Evolutionary conservation across 2,113 vertebrate species (phyloP).

Genomic region (Psittacara wagleri): DNA sequence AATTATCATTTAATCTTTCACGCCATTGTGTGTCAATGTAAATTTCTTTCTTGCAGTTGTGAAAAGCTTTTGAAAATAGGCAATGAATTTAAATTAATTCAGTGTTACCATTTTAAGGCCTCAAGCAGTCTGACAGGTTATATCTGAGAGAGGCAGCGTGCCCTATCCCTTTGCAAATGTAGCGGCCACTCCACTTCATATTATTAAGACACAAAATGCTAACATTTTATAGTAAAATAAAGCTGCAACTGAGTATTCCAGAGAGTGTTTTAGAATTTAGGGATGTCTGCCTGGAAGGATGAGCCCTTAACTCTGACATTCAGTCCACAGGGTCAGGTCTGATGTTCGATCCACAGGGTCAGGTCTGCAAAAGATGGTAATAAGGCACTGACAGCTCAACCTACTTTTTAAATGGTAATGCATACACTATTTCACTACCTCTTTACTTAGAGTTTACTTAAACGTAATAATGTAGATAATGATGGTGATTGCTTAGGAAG

Average conservation of each 20-base stretch:
- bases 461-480: background rate
- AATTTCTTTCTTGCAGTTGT: background rate
- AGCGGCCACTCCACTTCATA: background rate
- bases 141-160: background rate
- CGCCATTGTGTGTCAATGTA: background rate
- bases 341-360: background rate
- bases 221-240: background rate
- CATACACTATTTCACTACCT: background rate
- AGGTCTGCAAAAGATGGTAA: background rate
- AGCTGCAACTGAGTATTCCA: background rate
- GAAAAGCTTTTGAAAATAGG: background rate
- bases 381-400: background rate
- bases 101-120: background rate
- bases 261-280: background rate
- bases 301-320: background rate
- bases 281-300: background rate
- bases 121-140: background rate
- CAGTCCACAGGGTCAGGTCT: background rate
- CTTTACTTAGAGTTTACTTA: background rate
- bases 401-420: background rate
- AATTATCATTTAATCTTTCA: constrained; percentile 22
- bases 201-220: background rate
- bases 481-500: background rate
- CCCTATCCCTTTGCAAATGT: background rate
- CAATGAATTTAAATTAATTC: background rate